A percentile compares a stretch with the other conserved stretches of the same genome.
Evolutionary conservation across 2,113 vertebrate species (phyloP).

Genomic region (Anoplopoma fimbria): DNA sequence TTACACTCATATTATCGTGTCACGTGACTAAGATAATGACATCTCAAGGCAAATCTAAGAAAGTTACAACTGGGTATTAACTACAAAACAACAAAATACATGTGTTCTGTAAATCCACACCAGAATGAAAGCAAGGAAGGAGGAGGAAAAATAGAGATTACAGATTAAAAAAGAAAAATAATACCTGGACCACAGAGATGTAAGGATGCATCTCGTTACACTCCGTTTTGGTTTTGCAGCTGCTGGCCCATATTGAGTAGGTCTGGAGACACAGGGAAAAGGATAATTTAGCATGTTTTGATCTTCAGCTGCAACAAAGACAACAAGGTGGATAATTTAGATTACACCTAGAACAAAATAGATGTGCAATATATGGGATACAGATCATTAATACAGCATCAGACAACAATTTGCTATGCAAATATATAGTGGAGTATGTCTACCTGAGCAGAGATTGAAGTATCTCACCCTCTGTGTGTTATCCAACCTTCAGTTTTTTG

Average conservation of each 20-base stretch:
- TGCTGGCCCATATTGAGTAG: slow-evolving; percentile 98
- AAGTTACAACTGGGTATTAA: neutral
- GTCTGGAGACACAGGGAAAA: slow-evolving; percentile 79
- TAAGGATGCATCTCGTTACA: slow-evolving; percentile 97
- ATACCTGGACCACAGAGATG: slow-evolving; percentile 96
- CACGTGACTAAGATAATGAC: slow-evolving; percentile 3
- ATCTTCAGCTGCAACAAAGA: neutral
- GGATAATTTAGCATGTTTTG: neutral
- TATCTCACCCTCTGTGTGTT: neutral
- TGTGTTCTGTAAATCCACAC: neutral
- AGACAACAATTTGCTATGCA: neutral
- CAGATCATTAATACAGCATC: neutral
- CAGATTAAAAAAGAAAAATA: neutral
- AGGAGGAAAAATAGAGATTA: neutral
- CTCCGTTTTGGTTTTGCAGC: slow-evolving; percentile 95
- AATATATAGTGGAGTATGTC: neutral
- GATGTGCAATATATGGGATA: neutral
- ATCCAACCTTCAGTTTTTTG: no score
- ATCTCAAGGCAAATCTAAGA: neutral
- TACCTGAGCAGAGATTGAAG: neutral
- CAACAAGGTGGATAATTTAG: neutral
- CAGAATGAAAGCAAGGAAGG: neutral
- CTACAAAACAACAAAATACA: neutral
- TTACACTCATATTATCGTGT: neutral
- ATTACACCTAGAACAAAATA: neutral